Percentiles rank a stretch among this genome's conserved stretches.
Evolutionary conservation across 2,888 invertebrate species (phyloP).

Genomic region (Acleris literana): DNA sequence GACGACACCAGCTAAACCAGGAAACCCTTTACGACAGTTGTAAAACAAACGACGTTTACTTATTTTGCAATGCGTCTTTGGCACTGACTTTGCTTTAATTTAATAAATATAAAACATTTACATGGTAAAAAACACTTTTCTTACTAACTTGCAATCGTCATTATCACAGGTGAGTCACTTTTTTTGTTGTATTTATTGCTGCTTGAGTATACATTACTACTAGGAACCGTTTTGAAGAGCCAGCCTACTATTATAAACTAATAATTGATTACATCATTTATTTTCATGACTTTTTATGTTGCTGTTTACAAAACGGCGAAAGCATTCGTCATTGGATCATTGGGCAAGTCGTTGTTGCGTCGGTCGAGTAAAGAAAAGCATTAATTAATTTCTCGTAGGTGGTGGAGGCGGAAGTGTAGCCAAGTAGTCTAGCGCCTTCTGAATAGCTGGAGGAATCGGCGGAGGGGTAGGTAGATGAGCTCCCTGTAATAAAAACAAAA

Average conservation of each 20-base stretch:
- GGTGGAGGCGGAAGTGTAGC: slow-evolving; percentile 85
- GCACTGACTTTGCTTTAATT: slow-evolving; percentile 79
- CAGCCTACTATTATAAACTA: slow-evolving; percentile 44
- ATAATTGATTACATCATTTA: slow-evolving; percentile 38
- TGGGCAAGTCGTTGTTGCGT: slow-evolving; percentile 2
- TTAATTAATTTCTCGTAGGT: slow-evolving; percentile 40
- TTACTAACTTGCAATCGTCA: slow-evolving; percentile 55
- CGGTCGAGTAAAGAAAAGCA: background rate
- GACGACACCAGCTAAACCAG: background rate
- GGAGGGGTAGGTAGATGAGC: slow-evolving; percentile 90
- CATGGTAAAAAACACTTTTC: slow-evolving; percentile 53
- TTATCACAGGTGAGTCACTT: slow-evolving; percentile 82
- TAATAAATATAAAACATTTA: slow-evolving; percentile 62
- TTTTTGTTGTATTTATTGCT: slow-evolving; percentile 71
- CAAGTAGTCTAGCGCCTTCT: slow-evolving; percentile 88
- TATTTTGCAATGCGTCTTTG: slow-evolving; percentile 79
- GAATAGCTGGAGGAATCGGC: slow-evolving; percentile 89
- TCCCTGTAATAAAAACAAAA: slow-evolving; percentile 67
- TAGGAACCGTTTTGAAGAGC: slow-evolving; percentile 57
- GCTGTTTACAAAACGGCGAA: slow-evolving; percentile 57
- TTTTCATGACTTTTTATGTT: slow-evolving; percentile 37
- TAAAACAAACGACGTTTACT: slow-evolving; percentile 47
- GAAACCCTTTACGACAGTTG: background rate
- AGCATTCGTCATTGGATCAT: slow-evolving; percentile 44
- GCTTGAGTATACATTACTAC: slow-evolving; percentile 56